A percentile compares a stretch with the other conserved stretches of the same genome.
Conservation (phyloP, 2,888 invertebrate genomes). For the Cancer borealis region DNA sequence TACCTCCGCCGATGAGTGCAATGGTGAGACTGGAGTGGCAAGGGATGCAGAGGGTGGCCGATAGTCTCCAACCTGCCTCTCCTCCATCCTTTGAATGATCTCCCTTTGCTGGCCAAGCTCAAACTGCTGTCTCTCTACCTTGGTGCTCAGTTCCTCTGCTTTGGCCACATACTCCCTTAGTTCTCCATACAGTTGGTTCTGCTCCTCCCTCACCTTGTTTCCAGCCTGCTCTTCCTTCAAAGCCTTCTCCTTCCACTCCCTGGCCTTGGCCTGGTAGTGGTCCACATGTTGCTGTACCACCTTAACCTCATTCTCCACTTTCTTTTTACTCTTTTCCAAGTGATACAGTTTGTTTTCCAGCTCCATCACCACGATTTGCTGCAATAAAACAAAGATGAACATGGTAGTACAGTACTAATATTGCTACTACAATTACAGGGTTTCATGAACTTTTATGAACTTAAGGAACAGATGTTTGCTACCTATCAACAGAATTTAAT, state of each 20-base stretch:
- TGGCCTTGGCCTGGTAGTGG: constrained; percentile 71
- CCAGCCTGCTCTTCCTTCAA: neutral
- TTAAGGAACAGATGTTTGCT: too few relatives aligned
- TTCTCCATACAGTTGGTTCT: neutral
- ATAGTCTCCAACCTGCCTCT: neutral
- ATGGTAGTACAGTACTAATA: too few relatives aligned
- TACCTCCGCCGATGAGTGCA: neutral
- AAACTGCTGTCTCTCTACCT: constrained; percentile 59
- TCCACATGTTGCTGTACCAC: constrained; percentile 54
- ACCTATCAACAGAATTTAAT: too few relatives aligned
- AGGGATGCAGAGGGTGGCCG: neutral
- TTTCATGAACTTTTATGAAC: too few relatives aligned
- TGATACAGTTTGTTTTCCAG: constrained; percentile 66
- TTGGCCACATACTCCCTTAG: neutral
- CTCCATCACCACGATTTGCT: constrained; percentile 66
- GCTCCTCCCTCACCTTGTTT: constrained; percentile 38
- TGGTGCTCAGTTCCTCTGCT: constrained; percentile 43
- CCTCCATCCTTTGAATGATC: constrained; percentile 47
- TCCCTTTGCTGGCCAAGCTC: constrained; percentile 69
- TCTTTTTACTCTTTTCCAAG: constrained; percentile 56
- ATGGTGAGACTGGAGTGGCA: neutral
- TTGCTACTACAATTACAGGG: too few relatives aligned
- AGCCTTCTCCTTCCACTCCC: constrained; percentile 67
- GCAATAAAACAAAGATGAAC: neutral
- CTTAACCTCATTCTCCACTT: constrained; percentile 27